Conservation (phyloP, 1,140 invertebrate species). For the Zaprionus vittiger region DNA sequence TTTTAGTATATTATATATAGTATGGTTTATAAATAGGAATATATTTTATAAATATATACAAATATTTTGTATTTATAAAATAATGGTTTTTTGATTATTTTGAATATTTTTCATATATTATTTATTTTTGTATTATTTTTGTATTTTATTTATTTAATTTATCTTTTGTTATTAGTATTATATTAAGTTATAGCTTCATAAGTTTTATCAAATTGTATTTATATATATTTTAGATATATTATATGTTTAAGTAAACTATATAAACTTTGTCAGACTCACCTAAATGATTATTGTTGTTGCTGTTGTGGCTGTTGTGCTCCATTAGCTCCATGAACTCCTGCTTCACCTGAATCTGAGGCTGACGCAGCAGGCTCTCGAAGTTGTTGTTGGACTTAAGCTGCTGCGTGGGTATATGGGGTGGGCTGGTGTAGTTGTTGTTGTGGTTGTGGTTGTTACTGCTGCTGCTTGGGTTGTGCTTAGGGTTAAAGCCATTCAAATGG, state of each 20-base stretch:
- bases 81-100: neutral
- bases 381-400: slow-evolving; percentile 26
- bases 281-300: slow-evolving; percentile 30
- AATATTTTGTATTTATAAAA: neutral
- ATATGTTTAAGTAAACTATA: neutral
- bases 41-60: neutral
- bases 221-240: neutral
- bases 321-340: slow-evolving; percentile 74
- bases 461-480: slow-evolving; percentile 64
- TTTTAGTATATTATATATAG: neutral
- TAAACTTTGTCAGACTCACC: slow-evolving; percentile 22
- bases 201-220: too few relatives aligned
- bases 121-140: neutral
- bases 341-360: slow-evolving; percentile 76
- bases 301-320: slow-evolving; percentile 41
- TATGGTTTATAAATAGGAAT: neutral
- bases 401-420: slow-evolving; percentile 17
- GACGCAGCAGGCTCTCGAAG: slow-evolving; percentile 52
- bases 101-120: neutral
- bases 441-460: slow-evolving; percentile 24
- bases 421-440: slow-evolving; percentile 7
- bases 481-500: slow-evolving; percentile 81
- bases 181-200: neutral
- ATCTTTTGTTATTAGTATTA: neutral
- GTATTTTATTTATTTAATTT: neutral